Evolutionary conservation across 2,888 invertebrate species (phyloP), one percentile per base, ranked within the genome.

Genomic region (Scrobipalpa costella): DNA sequence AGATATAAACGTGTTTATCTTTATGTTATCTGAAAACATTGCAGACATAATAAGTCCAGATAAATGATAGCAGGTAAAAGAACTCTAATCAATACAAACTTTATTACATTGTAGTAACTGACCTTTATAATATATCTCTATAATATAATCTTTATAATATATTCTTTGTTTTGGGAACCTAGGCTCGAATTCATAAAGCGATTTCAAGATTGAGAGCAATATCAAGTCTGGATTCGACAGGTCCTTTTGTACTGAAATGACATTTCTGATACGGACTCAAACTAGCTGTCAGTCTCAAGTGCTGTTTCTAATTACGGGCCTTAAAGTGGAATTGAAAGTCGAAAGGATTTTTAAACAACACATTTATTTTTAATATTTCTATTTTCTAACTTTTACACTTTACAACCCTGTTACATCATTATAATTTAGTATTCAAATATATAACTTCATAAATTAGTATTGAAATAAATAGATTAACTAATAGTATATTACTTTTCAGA

Each of bases 361-460:
- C 77, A 82, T 86, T 84, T 85, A 85, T 82, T 86, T 80, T 86
- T 80, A 80, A 81, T 78, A 82, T 68, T 74, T 70, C 69, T 73
- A 69, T 66, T 64, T 71, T 66, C 64, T 67, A 70, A 65, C 65
- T 71, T 67, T 72, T 70, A 73, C 66, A 73, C 67, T 75, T 74
- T 81, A 84, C 75, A 85, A 87, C 87, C 86, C 86, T 87, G 86
- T 86, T 78, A 78, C 64, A 27, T 55, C n/a, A 27, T 55, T 52
- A 33, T 9, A 60, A 78, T 71, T 71, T 71, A 71, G 72, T 70
- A 62, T 60, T 64, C 66, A 66, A 27, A 49, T 19, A 19, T 50
- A 47, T 17, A 33, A 15, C 7, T 59, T 17, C 17, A 11, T 40
- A 38, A 21, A 58, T 36, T 19, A 40, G 34, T 34, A 40, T 15